These are phyloP conservation scores for Rhamphomyia laevipes DNA, from an alignment of 2,888 invertebrate species.

Conservation along the genomic window DNA sequence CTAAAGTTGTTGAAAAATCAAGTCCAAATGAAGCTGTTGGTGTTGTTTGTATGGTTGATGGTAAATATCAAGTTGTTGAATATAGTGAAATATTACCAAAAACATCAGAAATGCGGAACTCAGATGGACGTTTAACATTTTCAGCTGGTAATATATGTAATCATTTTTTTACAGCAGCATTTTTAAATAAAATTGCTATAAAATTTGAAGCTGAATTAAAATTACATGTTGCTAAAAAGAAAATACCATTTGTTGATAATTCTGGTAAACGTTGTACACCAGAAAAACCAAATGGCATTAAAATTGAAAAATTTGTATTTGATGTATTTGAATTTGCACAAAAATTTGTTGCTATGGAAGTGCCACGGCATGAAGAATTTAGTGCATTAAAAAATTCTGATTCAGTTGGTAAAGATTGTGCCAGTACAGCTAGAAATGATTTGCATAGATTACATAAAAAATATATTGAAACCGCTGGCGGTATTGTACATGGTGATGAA, in stretches of 20 bases:
- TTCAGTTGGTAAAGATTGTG: conserved; percentile 76
- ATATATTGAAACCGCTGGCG: conserved; percentile 74
- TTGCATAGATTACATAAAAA: conserved; percentile 64
- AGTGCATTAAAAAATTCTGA: conserved; percentile 95
- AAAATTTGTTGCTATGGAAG: conserved; percentile 87
- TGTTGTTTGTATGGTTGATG: conserved; percentile 87
- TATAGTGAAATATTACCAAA: conserved; percentile 90
- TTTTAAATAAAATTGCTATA: conserved; percentile 61
- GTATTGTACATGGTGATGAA: conserved; percentile 50
- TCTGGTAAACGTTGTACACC: conserved; percentile 63
- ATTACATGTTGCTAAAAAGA: conserved; percentile 94
- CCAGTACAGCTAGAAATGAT: conserved; percentile 72
- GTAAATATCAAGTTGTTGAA: conserved; percentile 85
- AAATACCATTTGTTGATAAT: conserved; percentile 75
- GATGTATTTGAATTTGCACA: conserved; percentile 93
- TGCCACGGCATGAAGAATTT: conserved; percentile 84
- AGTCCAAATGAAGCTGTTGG: conserved; percentile 90
- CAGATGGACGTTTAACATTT: conserved; percentile 72
- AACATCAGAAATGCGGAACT: conserved; percentile 68
- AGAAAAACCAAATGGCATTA: conserved; percentile 83
- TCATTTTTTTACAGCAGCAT: conserved; percentile 86
- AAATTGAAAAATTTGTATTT: conserved; percentile 98
- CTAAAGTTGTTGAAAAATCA: conserved; percentile 90
- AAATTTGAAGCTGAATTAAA: conserved; percentile 65
- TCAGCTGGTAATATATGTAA: conserved; percentile 97